Conservation (phyloP, 2,113 vertebrate species). For the Takifugu bimaculatus region DNA sequence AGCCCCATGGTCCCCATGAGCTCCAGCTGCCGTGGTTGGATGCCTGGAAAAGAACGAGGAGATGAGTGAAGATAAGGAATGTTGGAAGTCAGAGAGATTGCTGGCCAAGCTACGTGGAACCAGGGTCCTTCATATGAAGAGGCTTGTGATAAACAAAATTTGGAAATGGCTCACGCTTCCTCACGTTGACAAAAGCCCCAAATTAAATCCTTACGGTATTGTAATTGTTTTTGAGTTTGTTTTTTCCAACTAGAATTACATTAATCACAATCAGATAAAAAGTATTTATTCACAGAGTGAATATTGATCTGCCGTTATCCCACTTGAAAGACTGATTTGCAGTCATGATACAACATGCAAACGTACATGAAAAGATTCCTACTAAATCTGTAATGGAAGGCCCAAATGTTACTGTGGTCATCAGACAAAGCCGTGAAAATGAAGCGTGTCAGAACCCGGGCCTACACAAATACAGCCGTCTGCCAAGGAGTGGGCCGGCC, state of each 20-base stretch:
- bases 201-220: slow-evolving; percentile 26
- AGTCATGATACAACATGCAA: too few relatives aligned
- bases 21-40: slow-evolving; percentile 98
- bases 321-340: too few relatives aligned
- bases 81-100: slow-evolving; percentile 10
- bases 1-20: slow-evolving; percentile 93
- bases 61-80: not conserved
- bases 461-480: not conserved
- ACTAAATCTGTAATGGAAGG: not conserved
- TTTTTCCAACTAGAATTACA: not conserved
- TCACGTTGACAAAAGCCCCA: slow-evolving; percentile 2
- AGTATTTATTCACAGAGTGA: too few relatives aligned
- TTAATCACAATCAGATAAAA: too few relatives aligned
- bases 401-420: not conserved
- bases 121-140: not conserved
- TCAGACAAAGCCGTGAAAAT: slow-evolving; percentile 16
- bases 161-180: slow-evolving; percentile 30
- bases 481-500: slow-evolving; percentile 20
- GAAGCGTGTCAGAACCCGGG: slow-evolving; percentile 22
- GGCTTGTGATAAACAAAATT: slow-evolving; percentile 18
- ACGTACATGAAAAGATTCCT: too few relatives aligned
- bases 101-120: slow-evolving; percentile 14
- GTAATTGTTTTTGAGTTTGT: not conserved
- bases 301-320: too few relatives aligned
- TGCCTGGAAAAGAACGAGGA: slow-evolving; percentile 67